phyloP scores from a whole-genome alignment of 2,113 vertebrate genomes.

The Mesembrinibis cayennensis region DNA sequence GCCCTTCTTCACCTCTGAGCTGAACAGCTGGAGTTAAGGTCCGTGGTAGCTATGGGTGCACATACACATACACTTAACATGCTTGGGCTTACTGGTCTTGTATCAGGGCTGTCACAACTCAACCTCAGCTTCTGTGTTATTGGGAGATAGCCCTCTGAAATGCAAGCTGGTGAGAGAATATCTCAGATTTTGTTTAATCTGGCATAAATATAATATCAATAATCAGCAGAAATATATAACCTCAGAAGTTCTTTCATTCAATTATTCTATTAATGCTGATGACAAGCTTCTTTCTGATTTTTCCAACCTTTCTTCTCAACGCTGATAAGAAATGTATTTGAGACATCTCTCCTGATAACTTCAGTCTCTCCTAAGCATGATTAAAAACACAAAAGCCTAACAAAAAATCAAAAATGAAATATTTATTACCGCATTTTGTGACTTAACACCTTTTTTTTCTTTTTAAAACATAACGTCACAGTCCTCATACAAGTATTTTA shows the following conservation, averaged over 20 bases:
- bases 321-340: background rate
- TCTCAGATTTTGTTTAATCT: background rate
- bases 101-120: background rate
- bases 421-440: conserved; percentile 99
- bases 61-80: background rate
- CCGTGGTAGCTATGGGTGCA: background rate
- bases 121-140: background rate
- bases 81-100: background rate
- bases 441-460: conserved; percentile 99
- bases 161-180: background rate
- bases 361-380: conserved; percentile 50
- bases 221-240: conserved; percentile 4
- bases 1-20: background rate
- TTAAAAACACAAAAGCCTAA: conserved; percentile 93
- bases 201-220: background rate
- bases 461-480: conserved; percentile 99
- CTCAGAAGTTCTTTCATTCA: background rate
- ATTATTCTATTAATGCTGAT: background rate
- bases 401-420: conserved; percentile 99
- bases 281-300: background rate
- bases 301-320: background rate
- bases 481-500: conserved; percentile 99
- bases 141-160: background rate
- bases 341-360: background rate
- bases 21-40: background rate